These are phyloP conservation scores for Cerceris ruficornis DNA, from an alignment of 2,888 invertebrate species.

Conservation along the genomic window DNA sequence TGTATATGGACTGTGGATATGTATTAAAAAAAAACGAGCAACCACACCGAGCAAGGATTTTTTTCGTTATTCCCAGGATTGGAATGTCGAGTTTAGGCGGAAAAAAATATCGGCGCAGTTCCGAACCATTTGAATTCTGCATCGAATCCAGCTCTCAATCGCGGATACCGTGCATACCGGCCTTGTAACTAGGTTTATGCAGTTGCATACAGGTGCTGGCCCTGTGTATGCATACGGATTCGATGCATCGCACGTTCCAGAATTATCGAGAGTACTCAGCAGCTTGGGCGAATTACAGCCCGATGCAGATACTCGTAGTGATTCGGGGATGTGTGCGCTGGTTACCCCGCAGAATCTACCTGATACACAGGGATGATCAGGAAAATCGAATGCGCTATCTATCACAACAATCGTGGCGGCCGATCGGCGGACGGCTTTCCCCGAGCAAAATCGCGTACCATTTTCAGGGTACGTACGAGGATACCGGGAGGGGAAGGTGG, in stretches of 20 bases:
- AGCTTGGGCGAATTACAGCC: constrained; percentile 75
- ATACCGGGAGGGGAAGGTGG: neutral
- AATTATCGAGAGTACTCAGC: constrained; percentile 77
- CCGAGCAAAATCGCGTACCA: no score
- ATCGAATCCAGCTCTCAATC: constrained; percentile 66
- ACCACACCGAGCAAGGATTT: constrained; percentile 33
- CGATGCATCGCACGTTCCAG: constrained; percentile 77
- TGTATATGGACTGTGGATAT: no score
- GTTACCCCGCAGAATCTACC: constrained; percentile 47
- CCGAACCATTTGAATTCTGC: constrained; percentile 53
- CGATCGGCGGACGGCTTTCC: neutral
- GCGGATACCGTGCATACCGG: constrained; percentile 69
- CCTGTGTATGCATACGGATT: constrained; percentile 66
- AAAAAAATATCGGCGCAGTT: constrained; percentile 43
- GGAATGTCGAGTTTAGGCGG: constrained; percentile 27
- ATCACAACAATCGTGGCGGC: constrained; percentile 29
- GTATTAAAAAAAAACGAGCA: constrained; percentile 1
- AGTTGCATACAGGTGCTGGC: constrained; percentile 68
- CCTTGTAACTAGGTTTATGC: constrained; percentile 74
- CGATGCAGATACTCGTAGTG: constrained; percentile 62
- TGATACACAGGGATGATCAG: constrained; percentile 52
- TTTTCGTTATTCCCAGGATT: constrained; percentile 26
- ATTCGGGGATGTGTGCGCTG: constrained; percentile 53
- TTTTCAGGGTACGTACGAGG: neutral
- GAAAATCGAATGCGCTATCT: constrained; percentile 55